A percentile compares a stretch with the other conserved stretches of the same genome.
Evolutionary conservation across 2,888 invertebrate species (phyloP).

Genomic region (Stenotaenia linearis): DNA sequence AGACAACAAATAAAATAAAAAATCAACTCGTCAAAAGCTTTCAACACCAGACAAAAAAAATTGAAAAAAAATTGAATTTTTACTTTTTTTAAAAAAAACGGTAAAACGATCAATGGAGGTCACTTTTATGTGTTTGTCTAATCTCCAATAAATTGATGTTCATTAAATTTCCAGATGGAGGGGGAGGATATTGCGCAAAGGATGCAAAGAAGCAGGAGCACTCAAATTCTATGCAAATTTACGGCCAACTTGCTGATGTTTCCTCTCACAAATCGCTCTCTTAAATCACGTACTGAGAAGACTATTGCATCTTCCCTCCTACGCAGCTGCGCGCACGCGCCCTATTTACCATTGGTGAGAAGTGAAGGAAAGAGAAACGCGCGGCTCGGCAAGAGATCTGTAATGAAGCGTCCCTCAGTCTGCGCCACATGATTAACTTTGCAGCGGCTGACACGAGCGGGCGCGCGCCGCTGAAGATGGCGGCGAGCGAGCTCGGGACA

Average conservation of each 20-base stretch:
- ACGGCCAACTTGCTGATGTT: slow-evolving; percentile 28
- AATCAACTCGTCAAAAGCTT: neutral
- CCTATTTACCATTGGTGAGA: neutral
- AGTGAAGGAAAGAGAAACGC: neutral
- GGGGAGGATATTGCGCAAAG: neutral
- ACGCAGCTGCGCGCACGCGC: slow-evolving; percentile 4
- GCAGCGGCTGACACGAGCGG: neutral
- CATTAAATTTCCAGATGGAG: neutral
- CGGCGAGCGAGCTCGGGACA: neutral
- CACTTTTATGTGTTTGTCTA: neutral
- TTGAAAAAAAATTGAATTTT: neutral
- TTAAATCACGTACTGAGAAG: slow-evolving; percentile 22
- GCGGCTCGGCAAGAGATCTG: slow-evolving; percentile 21
- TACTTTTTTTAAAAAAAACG: neutral
- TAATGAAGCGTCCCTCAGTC: slow-evolving; percentile 21
- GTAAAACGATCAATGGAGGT: neutral
- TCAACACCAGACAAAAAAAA: neutral
- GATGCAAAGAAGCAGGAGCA: neutral
- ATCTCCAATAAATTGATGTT: neutral
- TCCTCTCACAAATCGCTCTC: slow-evolving; percentile 24
- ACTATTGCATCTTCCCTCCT: neutral
- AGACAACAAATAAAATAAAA: neutral
- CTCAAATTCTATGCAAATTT: slow-evolving; percentile 27
- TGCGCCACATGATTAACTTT: slow-evolving; percentile 29
- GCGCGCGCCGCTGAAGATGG: slow-evolving; percentile 15